These are phyloP conservation scores for Isichthys henryi DNA, from an alignment of 2,113 vertebrate species.

Conservation along the genomic window DNA sequence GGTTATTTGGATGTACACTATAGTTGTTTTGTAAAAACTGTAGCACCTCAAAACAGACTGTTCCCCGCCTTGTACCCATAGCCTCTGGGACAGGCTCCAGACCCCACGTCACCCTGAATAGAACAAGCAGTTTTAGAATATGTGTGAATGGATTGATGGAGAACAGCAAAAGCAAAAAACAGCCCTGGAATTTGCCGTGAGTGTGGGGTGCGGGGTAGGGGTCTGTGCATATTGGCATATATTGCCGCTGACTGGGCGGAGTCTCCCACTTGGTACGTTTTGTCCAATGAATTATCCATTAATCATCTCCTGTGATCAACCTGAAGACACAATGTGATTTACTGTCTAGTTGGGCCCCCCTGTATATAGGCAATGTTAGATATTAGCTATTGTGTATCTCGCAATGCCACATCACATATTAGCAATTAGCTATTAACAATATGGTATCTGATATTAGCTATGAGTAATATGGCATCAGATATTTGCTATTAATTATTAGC, in stretches of 20 bases:
- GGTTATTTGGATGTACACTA: conserved; percentile 44
- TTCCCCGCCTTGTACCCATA: neutral
- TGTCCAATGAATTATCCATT: neutral
- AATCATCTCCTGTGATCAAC: neutral
- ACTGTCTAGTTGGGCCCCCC: neutral
- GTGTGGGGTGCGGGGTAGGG: neutral
- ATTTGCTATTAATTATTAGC: neutral
- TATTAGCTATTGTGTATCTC: neutral
- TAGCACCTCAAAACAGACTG: conserved; percentile 55
- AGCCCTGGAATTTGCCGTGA: neutral
- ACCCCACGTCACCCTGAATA: too few relatives aligned
- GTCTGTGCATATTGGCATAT: neutral
- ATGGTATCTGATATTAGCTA: neutral
- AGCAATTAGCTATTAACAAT: neutral
- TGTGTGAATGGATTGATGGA: neutral
- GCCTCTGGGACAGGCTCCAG: too few relatives aligned
- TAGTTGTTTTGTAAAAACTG: conserved; percentile 46
- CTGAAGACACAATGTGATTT: neutral
- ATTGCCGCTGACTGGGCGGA: neutral
- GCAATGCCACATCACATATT: neutral
- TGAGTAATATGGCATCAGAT: neutral
- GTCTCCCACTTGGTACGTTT: neutral
- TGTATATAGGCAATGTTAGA: neutral
- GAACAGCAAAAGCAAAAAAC: neutral
- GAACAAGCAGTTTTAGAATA: too few relatives aligned